phyloP scores from a whole-genome alignment of 2,113 vertebrate genomes.

The Ascaphus truei region DNA sequence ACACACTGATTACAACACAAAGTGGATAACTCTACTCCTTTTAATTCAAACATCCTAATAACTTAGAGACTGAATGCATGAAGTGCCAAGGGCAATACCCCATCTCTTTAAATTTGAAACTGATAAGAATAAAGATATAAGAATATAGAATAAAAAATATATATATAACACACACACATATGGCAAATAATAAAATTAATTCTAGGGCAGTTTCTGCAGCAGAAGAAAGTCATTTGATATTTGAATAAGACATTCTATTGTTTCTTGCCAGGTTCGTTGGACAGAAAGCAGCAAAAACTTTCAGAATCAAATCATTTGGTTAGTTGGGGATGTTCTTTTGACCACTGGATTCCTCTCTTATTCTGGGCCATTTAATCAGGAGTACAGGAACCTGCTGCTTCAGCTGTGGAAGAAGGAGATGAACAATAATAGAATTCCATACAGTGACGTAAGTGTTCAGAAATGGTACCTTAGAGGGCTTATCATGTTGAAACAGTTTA shows the following conservation, averaged over 20 bases:
- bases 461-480: neutral
- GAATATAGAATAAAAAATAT: too few species aligned
- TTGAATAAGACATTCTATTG: neutral
- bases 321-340: slow-evolving; percentile 76
- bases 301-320: slow-evolving; percentile 65
- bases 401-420: slow-evolving; percentile 72
- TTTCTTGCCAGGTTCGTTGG: slow-evolving; percentile 67
- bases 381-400: slow-evolving; percentile 71
- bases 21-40: too few species aligned
- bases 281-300: slow-evolving; percentile 72
- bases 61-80: too few species aligned
- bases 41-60: too few species aligned
- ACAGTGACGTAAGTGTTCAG: slow-evolving; percentile 54
- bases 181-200: too few species aligned
- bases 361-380: slow-evolving; percentile 79
- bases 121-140: too few species aligned
- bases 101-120: too few species aligned
- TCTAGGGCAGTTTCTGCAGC: neutral
- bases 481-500: neutral
- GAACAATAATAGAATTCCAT: slow-evolving; percentile 58
- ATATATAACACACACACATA: too few species aligned
- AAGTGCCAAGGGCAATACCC: too few species aligned
- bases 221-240: neutral
- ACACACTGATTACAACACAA: too few species aligned
- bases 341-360: slow-evolving; percentile 80